phyloP scores from a whole-genome alignment of 1,140 invertebrate genomes.

The Cardiocondyla obscurior region DNA sequence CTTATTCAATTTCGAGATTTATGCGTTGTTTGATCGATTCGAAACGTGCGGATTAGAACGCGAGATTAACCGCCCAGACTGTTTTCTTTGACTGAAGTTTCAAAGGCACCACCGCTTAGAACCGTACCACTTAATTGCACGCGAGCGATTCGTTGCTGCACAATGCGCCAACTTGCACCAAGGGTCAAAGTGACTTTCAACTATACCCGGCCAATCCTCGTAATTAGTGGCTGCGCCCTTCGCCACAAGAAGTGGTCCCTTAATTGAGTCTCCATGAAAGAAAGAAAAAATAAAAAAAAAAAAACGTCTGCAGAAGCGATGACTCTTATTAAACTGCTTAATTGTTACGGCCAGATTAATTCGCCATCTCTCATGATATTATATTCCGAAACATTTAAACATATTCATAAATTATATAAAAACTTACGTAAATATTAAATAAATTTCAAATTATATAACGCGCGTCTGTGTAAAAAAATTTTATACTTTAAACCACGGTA shows the following conservation, averaged over 20 bases:
- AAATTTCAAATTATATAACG: not conserved
- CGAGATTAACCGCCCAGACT: slow-evolving; percentile 1
- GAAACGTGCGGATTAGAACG: slow-evolving; percentile 1
- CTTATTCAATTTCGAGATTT: slow-evolving; percentile 23
- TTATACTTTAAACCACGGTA: not conserved
- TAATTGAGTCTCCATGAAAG: not conserved
- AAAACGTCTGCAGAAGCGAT: not conserved
- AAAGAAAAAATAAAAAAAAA: too few relatives aligned
- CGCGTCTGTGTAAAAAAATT: not conserved
- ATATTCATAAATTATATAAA: not conserved
- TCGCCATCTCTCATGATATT: not conserved
- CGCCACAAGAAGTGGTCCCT: slow-evolving; percentile 8
- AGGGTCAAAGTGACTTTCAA: slow-evolving; percentile 52
- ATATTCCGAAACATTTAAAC: not conserved
- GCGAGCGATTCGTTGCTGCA: slow-evolving; percentile 31
- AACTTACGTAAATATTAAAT: not conserved
- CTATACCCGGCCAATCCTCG: slow-evolving; percentile 35
- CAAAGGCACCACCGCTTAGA: slow-evolving; percentile 38
- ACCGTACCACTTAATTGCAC: slow-evolving; percentile 50
- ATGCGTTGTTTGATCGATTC: slow-evolving; percentile 29
- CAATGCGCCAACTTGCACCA: slow-evolving; percentile 40
- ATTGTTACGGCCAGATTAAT: not conserved
- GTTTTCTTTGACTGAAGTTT: slow-evolving; percentile 20
- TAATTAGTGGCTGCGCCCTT: slow-evolving; percentile 24
- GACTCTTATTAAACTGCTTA: not conserved